Evolutionary conservation across 2,888 invertebrate genomes (phyloP).

Genomic region (Iselma pallidipennis): DNA sequence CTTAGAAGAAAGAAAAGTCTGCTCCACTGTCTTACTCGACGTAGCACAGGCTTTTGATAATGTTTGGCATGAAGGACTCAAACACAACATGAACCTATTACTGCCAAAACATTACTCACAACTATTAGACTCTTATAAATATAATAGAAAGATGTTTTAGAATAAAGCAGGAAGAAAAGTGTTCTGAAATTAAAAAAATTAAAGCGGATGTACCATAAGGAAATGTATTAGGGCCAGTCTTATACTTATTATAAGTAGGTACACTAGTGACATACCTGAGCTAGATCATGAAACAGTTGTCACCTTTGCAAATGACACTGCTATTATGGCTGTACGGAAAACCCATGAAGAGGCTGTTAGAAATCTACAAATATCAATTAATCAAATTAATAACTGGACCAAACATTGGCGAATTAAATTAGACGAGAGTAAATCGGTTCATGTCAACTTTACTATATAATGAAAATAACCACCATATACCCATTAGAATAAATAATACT

Average conservation of each 20-base stretch:
- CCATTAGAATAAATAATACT: too few relatives aligned
- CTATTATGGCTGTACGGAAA: slow-evolving; percentile 11
- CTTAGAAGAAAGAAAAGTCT: slow-evolving; percentile 25
- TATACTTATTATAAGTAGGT: too few relatives aligned
- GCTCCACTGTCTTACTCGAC: slow-evolving; percentile 23
- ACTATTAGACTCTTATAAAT: slow-evolving; percentile 1
- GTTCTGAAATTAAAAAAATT: too few relatives aligned
- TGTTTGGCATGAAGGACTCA: too few relatives aligned
- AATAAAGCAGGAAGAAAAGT: too few relatives aligned
- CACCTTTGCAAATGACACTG: slow-evolving; percentile 29
- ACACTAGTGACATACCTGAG: too few relatives aligned
- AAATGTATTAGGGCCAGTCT: too few relatives aligned
- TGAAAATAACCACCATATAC: too few relatives aligned
- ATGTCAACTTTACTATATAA: neutral
- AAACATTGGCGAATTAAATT: slow-evolving; percentile 33
- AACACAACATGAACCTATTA: too few relatives aligned
- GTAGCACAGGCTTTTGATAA: slow-evolving; percentile 20
- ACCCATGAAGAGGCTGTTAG: slow-evolving; percentile 5
- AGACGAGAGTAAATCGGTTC: slow-evolving; percentile 32
- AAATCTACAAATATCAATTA: slow-evolving; percentile 10
- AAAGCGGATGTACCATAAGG: too few relatives aligned
- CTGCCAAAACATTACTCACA: too few relatives aligned
- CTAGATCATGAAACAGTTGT: neutral
- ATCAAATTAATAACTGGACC: slow-evolving; percentile 25
- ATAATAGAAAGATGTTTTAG: slow-evolving; percentile 13